Evolutionary conservation across 2,888 invertebrate genomes (phyloP).

Genomic region (Heteromurus nitidus): DNA sequence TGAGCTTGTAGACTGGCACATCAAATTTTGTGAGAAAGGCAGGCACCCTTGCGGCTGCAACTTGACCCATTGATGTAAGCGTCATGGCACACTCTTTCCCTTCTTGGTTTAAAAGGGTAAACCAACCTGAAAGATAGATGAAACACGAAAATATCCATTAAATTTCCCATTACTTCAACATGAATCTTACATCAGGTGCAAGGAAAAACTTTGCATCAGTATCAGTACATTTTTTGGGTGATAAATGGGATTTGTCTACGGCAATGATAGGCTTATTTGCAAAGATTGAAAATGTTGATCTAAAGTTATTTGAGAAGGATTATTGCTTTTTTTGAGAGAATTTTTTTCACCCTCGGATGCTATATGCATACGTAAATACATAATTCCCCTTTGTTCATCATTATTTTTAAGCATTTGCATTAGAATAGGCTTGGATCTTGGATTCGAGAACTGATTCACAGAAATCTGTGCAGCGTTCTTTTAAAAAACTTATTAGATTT

Average conservation of each 20-base stretch:
- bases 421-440: neutral
- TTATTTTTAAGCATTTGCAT: neutral
- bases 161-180: conserved; percentile 34
- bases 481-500: too few species aligned
- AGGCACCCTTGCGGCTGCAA: conserved; percentile 81
- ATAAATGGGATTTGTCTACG: conserved; percentile 11
- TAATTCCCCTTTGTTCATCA: too few species aligned
- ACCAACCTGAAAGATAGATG: conserved; percentile 70
- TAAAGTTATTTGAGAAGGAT: neutral
- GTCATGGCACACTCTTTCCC: conserved; percentile 72
- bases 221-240: neutral
- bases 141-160: conserved; percentile 19
- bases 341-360: neutral
- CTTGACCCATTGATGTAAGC: conserved; percentile 74
- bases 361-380: neutral
- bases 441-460: neutral
- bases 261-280: conserved; percentile 14
- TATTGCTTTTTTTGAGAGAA: neutral
- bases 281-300: conserved; percentile 12
- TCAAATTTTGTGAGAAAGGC: conserved; percentile 82
- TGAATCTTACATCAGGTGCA: conserved; percentile 24
- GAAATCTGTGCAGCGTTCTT: too few species aligned
- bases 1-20: conserved; percentile 79
- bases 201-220: neutral
- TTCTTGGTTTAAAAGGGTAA: conserved; percentile 70